These are phyloP conservation scores for Semnornis frantzii DNA, from an alignment of 2,113 vertebrate genomes.

Conservation along the genomic window DNA sequence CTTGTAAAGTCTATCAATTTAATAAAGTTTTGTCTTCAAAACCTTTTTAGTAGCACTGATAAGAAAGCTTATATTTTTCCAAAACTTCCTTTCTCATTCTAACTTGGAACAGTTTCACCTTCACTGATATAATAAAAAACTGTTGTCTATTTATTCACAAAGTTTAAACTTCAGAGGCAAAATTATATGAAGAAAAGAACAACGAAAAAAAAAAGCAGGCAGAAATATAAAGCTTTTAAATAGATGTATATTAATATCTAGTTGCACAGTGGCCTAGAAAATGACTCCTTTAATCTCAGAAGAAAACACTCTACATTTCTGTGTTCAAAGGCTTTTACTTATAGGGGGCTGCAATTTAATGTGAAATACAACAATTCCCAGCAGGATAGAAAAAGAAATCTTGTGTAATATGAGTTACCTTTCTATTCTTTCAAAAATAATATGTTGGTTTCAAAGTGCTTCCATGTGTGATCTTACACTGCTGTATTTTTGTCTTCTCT, in stretches of 20 bases:
- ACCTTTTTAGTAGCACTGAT: background rate
- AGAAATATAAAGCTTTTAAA: background rate
- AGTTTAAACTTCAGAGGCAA: background rate
- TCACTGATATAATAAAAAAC: background rate
- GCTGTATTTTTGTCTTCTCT: background rate
- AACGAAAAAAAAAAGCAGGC: background rate
- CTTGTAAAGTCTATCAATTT: background rate
- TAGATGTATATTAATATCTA: slow-evolving; percentile 4
- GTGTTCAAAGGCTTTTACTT: background rate
- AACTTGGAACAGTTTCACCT: background rate
- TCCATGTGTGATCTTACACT: background rate
- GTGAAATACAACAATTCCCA: background rate
- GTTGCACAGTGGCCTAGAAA: slow-evolving; percentile 6
- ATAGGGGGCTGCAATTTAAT: background rate
- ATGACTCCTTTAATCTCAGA: slow-evolving; percentile 16
- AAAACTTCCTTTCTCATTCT: background rate
- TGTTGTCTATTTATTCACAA: background rate
- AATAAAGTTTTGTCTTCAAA: background rate
- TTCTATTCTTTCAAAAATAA: slow-evolving; percentile 4
- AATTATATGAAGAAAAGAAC: background rate
- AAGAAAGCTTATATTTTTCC: background rate
- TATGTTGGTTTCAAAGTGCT: background rate
- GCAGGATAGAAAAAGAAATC: background rate
- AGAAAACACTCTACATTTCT: background rate
- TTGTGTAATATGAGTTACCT: background rate